A percentile compares a stretch with the other conserved stretches of the same genome.
These are phyloP conservation scores for Cremastinae sp. DNA, from an alignment of 2,888 invertebrate species.

Conservation along the genomic window DNA sequence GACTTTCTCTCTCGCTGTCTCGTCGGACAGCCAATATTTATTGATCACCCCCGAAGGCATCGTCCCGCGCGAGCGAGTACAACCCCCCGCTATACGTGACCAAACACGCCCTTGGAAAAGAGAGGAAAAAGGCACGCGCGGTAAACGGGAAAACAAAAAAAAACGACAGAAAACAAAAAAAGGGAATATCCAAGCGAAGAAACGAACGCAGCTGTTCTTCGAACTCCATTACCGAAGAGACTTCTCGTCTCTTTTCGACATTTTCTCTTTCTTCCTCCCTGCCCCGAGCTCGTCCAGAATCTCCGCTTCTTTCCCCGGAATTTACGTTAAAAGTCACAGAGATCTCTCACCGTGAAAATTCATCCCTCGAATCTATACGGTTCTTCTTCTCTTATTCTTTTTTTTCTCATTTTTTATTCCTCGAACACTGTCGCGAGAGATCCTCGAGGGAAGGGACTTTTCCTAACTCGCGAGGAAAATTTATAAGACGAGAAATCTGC, in stretches of 20 bases:
- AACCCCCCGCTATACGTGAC: constrained; percentile 48
- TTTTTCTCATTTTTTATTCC: constrained; percentile 68
- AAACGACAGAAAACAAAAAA: constrained; percentile 59
- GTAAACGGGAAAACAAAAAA: constrained; percentile 9
- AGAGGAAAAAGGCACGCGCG: constrained; percentile 53
- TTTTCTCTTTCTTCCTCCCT: constrained; percentile 12
- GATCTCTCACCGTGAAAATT: constrained; percentile 68
- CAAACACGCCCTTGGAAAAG: constrained; percentile 62
- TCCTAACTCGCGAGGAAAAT: constrained; percentile 50
- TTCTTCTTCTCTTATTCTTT: neutral
- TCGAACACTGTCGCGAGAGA: constrained; percentile 59
- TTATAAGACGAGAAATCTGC: constrained; percentile 29
- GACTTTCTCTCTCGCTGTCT: constrained; percentile 71
- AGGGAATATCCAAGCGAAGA: constrained; percentile 10
- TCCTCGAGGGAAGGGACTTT: constrained; percentile 46
- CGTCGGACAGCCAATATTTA: constrained; percentile 79
- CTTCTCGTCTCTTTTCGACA: constrained; percentile 26
- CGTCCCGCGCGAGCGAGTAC: constrained; percentile 66
- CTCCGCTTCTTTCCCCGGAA: constrained; percentile 25
- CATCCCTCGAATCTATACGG: constrained; percentile 66
- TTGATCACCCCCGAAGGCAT: constrained; percentile 79
- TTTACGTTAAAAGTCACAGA: constrained; percentile 27
- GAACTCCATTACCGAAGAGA: constrained; percentile 57
- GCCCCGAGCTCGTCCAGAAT: constrained; percentile 34
- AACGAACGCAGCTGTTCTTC: constrained; percentile 66